These are phyloP conservation scores for Petrocephalus schoutedeni DNA, from an alignment of 2,797 vertebrate species.

Conservation along the genomic window DNA sequence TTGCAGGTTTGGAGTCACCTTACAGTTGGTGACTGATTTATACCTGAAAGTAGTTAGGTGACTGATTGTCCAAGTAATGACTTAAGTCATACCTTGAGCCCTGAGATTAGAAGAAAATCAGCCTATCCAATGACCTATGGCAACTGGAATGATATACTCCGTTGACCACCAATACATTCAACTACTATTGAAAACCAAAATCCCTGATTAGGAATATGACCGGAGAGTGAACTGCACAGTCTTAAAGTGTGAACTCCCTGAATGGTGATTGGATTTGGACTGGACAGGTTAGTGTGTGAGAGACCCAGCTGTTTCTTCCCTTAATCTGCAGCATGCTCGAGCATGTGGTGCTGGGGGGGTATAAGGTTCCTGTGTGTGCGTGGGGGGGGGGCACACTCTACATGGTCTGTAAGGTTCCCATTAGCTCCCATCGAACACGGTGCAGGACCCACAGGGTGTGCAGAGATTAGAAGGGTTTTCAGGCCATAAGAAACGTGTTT, in stretches of 20 bases:
- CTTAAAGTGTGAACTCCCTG: not conserved
- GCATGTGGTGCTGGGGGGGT: not conserved
- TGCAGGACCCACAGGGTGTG: not conserved
- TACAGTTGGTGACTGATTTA: not conserved
- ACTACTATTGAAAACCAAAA: not conserved
- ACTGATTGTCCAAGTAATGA: not conserved
- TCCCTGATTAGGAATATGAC: not conserved
- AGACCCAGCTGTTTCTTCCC: not conserved
- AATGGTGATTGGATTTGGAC: not conserved
- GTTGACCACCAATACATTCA: not conserved
- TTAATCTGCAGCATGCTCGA: not conserved
- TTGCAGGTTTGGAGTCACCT: not conserved
- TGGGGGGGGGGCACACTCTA: not conserved
- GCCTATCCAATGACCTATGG: not conserved
- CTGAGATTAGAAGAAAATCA: not conserved
- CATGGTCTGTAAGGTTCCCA: not conserved
- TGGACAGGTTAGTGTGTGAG: not conserved
- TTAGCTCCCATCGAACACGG: not conserved
- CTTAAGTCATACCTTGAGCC: not conserved
- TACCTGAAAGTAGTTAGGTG: not conserved
- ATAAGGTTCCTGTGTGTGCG: not conserved
- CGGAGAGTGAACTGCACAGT: not conserved
- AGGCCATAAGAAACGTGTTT: not conserved
- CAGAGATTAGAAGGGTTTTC: conserved; percentile 4
- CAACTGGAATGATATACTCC: not conserved